A percentile compares a stretch with the other conserved stretches of the same genome.
Conservation (phyloP, 64 coral and sea anemone species). For the Pocillopora verrucosa region DNA sequence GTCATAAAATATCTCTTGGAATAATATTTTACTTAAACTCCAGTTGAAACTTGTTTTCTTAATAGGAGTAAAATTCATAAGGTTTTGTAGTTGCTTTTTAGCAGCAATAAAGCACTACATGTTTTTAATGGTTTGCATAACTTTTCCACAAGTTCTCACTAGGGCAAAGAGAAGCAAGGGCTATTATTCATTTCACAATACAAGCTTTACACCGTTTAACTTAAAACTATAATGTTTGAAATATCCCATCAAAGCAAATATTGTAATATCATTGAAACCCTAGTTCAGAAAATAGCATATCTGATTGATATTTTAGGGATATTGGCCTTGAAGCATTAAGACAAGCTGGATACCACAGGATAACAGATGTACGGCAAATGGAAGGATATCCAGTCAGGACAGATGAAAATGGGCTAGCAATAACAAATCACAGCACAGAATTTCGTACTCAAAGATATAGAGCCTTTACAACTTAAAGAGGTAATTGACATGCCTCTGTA, state of each 20-base stretch:
- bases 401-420: slow-evolving; percentile 35
- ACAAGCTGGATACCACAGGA: slow-evolving; percentile 74
- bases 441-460: slow-evolving; percentile 34
- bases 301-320: slow-evolving; percentile 54
- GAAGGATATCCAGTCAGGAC: slow-evolving; percentile 76
- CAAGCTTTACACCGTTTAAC: no score
- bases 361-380: slow-evolving; percentile 80
- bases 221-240: no score
- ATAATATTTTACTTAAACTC: no score
- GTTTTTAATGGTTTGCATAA: no score
- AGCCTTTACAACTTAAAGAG: slow-evolving; percentile 39
- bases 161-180: no score
- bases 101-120: no score
- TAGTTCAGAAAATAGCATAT: not conserved
- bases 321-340: slow-evolving; percentile 92
- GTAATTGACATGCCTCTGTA: not conserved
- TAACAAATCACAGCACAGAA: slow-evolving; percentile 38
- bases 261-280: not conserved
- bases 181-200: no score
- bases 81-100: no score
- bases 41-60: no score
- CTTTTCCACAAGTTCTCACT: no score
- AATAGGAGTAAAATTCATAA: no score
- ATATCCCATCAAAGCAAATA: not conserved
- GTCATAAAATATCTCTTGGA: no score